These are phyloP conservation scores for Myotis davidii DNA, from an alignment of 2,113 vertebrate species.

Conservation along the genomic window DNA sequence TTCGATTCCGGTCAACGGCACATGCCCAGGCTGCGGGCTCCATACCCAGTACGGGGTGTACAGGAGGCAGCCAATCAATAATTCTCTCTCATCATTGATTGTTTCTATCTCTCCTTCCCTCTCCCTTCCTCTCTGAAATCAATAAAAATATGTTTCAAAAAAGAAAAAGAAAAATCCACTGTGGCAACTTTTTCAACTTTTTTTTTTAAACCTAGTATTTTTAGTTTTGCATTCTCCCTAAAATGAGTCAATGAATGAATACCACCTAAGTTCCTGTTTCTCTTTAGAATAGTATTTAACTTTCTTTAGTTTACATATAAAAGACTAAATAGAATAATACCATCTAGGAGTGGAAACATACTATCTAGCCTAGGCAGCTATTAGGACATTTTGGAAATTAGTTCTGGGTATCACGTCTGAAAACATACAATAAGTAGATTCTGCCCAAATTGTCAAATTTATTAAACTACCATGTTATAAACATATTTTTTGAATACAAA, in stretches of 20 bases:
- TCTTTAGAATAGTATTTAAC: constrained; percentile 30
- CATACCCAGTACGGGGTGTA: too few species aligned
- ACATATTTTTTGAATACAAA: constrained; percentile 50
- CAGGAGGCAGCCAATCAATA: too few species aligned
- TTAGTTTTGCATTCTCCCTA: neutral
- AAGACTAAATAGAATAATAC: constrained; percentile 1
- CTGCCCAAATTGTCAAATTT: constrained; percentile 32
- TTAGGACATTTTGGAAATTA: neutral
- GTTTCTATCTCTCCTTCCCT: too few species aligned
- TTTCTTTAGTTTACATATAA: constrained; percentile 1
- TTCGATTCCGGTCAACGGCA: too few species aligned
- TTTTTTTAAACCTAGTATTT: neutral
- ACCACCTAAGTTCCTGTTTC: neutral
- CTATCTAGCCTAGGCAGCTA: neutral
- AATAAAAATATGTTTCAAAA: neutral
- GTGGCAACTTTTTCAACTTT: neutral
- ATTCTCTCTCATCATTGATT: too few species aligned
- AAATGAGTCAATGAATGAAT: constrained; percentile 20
- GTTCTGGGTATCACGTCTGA: neutral
- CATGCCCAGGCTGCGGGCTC: too few species aligned
- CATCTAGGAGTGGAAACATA: neutral
- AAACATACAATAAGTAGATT: constrained; percentile 7
- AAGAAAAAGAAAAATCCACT: neutral
- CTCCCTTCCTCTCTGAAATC: too few species aligned
- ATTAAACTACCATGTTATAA: neutral